Evolutionary conservation across 2,797 vertebrate species (phyloP).

Genomic region (Microhierax caerulescens): DNA sequence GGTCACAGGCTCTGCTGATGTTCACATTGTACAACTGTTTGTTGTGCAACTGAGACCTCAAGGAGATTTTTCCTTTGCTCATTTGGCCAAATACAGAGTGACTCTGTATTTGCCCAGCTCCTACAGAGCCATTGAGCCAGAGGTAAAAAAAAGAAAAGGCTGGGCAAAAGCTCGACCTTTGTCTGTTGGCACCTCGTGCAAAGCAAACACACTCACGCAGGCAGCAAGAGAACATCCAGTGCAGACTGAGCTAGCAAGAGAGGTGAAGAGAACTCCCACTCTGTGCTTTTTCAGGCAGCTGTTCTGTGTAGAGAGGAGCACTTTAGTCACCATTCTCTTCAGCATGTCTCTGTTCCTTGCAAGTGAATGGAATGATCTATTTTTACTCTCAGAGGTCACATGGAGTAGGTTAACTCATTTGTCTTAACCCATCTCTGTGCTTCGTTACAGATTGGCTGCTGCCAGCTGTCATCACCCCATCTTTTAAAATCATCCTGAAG

Average conservation of each 20-base stretch:
- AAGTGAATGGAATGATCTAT: neutral
- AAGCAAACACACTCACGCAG: neutral
- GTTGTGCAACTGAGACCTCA: neutral
- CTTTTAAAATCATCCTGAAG: neutral
- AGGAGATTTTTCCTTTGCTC: neutral
- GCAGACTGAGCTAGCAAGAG: neutral
- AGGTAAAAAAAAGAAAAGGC: neutral
- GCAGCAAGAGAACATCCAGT: neutral
- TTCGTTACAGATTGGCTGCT: neutral
- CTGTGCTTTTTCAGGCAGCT: neutral
- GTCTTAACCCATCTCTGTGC: neutral
- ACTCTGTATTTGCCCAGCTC: neutral
- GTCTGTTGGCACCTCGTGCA: neutral
- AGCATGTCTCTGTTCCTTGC: neutral
- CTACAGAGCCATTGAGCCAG: neutral
- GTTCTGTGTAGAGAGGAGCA: neutral
- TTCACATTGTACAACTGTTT: neutral
- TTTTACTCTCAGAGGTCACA: neutral
- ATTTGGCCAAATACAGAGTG: neutral
- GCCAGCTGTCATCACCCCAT: neutral
- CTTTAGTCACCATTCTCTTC: constrained; percentile 13
- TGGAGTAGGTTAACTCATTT: neutral
- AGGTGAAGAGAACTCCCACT: neutral
- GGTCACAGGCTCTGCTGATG: neutral
- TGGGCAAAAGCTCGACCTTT: neutral